Evolutionary conservation across 2,113 vertebrate genomes (phyloP).

Genomic region (Campylomormyrus numenius): DNA sequence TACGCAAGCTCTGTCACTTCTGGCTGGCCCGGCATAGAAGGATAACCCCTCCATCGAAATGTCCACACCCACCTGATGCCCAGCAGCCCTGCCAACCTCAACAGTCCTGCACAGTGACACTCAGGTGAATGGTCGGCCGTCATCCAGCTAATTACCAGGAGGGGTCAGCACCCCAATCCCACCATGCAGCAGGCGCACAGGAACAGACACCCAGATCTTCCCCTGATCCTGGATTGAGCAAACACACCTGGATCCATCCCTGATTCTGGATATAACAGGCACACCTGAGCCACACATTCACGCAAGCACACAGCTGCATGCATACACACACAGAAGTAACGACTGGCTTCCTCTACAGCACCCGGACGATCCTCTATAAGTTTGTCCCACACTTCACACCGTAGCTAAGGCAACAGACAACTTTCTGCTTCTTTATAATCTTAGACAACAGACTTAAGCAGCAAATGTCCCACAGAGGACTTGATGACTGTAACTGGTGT

Average conservation of each 20-base stretch:
- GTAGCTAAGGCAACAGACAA: not conserved
- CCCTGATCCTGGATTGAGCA: not conserved
- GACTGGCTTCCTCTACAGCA: not conserved
- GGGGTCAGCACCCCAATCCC: conserved; percentile 9
- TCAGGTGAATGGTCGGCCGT: not conserved
- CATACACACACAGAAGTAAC: not conserved
- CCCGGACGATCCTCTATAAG: no score
- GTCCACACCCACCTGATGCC: not conserved
- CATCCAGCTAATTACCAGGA: not conserved
- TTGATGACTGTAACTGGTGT: not conserved
- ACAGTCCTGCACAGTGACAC: not conserved
- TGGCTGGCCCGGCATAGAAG: not conserved
- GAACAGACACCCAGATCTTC: not conserved
- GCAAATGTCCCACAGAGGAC: not conserved
- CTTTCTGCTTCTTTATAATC: not conserved
- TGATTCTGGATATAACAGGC: not conserved
- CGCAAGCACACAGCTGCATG: not conserved
- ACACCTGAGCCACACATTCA: not conserved
- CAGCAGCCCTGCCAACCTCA: not conserved
- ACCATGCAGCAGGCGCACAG: not conserved
- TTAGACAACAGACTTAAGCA: not conserved
- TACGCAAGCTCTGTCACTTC: conserved; percentile 5
- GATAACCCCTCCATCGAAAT: not conserved
- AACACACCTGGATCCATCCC: not conserved
- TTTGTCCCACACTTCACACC: not conserved